These are phyloP conservation scores for Anguilla japonica DNA, from an alignment of 2,113 vertebrate species.

Conservation along the genomic window DNA sequence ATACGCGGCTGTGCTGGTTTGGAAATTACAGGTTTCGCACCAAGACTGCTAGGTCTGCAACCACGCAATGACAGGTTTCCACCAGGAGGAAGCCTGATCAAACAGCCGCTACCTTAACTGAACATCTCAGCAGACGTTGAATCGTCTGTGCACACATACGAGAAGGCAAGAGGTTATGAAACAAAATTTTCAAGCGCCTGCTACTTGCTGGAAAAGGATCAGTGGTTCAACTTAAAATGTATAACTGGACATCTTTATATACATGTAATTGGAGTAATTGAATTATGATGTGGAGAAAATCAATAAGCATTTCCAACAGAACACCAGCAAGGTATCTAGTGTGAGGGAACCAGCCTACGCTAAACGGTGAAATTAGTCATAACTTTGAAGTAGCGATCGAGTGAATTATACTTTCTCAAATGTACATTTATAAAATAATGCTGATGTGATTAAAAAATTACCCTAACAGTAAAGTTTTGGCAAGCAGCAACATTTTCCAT, in stretches of 20 bases:
- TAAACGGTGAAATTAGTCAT: background rate
- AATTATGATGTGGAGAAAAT: too few relatives aligned
- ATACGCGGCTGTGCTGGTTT: background rate
- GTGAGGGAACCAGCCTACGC: background rate
- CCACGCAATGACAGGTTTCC: slow-evolving; percentile 8
- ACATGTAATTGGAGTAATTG: too few relatives aligned
- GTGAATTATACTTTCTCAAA: background rate
- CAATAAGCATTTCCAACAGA: too few relatives aligned
- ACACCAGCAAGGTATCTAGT: background rate
- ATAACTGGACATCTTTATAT: too few relatives aligned
- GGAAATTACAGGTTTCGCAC: background rate
- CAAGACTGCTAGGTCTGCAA: background rate
- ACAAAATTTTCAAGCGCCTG: background rate
- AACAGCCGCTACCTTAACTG: background rate
- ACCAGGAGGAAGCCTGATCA: slow-evolving; percentile 5
- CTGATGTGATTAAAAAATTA: too few relatives aligned
- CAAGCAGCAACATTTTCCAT: too few relatives aligned
- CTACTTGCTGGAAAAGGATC: too few relatives aligned
- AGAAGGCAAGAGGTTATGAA: background rate
- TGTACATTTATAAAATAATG: too few relatives aligned
- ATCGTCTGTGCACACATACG: background rate
- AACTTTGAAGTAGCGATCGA: background rate
- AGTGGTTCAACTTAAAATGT: too few relatives aligned
- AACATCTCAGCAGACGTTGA: background rate
- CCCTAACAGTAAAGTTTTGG: too few relatives aligned